Conservation (phyloP, 37 sponge, comb jelly and placozoan species). For the Crambe crambe region DNA sequence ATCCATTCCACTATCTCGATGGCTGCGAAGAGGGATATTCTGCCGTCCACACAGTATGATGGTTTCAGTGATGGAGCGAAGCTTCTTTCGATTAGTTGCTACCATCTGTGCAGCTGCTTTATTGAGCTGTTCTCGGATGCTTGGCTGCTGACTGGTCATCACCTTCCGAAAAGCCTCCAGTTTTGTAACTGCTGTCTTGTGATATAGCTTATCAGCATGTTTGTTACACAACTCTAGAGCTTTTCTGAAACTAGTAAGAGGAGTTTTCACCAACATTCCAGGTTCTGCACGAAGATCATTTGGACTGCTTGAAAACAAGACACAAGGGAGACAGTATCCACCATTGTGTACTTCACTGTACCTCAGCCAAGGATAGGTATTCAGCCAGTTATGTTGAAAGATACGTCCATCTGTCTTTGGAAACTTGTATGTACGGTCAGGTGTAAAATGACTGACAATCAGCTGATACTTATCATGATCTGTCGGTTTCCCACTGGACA, state of each 20-base stretch:
- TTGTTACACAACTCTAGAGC: conserved; percentile 20
- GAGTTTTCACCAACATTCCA: conserved; percentile 37
- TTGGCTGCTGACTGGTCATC: conserved; percentile 22
- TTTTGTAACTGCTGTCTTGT: conserved; percentile 43
- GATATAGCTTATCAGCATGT: conserved; percentile 41
- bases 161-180: conserved; percentile 16
- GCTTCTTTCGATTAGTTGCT: conserved; percentile 1
- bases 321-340: conserved; percentile 39
- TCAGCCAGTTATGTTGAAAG: conserved; percentile 43
- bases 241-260: conserved; percentile 45
- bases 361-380: conserved; percentile 21
- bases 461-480: not conserved
- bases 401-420: conserved; percentile 22
- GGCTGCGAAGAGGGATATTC: conserved; percentile 16
- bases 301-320: conserved; percentile 39
- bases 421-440: conserved; percentile 30
- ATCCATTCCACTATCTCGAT: not conserved
- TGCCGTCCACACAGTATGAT: conserved; percentile 49
- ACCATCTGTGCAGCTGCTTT: not conserved
- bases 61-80: conserved; percentile 13
- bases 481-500: not conserved
- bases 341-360: conserved; percentile 45
- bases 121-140: not conserved
- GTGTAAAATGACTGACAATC: conserved; percentile 32
- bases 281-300: not conserved